A percentile compares a stretch with the other conserved stretches of the same genome.
These are phyloP conservation scores for Lagopus muta DNA, from an alignment of 2,113 vertebrate species.

Conservation along the genomic window DNA sequence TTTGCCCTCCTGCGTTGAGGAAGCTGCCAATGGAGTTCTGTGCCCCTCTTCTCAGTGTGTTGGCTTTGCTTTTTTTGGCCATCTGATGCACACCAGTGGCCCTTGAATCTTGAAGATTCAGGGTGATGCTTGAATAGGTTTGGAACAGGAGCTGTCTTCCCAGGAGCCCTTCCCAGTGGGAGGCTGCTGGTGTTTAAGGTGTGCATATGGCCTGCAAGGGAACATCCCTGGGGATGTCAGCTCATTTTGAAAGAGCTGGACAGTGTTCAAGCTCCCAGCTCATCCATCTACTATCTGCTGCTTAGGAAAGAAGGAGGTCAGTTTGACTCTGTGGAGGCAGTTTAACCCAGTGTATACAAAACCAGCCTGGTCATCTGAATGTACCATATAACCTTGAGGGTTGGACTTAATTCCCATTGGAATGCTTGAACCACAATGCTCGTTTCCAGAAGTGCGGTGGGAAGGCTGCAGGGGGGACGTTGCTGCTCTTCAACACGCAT, in stretches of 20 bases:
- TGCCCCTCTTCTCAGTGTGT: accelerated
- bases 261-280: background rate
- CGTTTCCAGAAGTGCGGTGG: background rate
- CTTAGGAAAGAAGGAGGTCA: background rate
- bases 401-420: background rate
- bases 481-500: background rate
- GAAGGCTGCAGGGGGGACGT: background rate
- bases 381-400: background rate
- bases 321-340: background rate
- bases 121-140: accelerated
- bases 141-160: background rate
- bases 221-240: background rate
- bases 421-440: background rate
- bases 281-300: background rate
- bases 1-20: background rate
- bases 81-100: accelerated
- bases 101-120: background rate
- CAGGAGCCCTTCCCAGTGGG: background rate
- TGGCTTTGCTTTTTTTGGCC: background rate
- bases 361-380: background rate
- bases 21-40: background rate
- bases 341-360: background rate
- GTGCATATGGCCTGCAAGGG: accelerated
- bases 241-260: background rate
- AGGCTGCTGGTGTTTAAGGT: background rate